Evolutionary conservation across 2,888 invertebrate genomes (phyloP), one percentile per base, ranked within the genome.

Genomic region (Dioctria rufipes): DNA sequence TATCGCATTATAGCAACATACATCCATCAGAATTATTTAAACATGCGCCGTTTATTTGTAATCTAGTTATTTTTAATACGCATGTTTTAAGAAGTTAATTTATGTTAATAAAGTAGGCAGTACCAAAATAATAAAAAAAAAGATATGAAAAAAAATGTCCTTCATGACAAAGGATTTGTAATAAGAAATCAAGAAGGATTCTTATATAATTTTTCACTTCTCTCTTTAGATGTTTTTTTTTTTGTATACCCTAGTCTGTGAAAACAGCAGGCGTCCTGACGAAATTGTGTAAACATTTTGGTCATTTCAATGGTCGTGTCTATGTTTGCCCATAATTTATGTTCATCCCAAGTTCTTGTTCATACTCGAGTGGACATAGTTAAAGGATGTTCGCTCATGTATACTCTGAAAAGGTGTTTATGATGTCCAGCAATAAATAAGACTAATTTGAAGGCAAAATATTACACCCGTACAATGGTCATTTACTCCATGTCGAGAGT

Each of bases 201-300:
- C 37, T 69, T 58, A 5, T 13, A 58, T 13, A 40, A 40, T 51
- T 37, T 75, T 40, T 54, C 73, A 75, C 37, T 39, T 25, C 5
- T 42, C 13, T 13, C 11, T 37, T 25, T 25, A 25, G 25, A 25
- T 63, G 61, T 3, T 63, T 40, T 60, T 60, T 60, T 40, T 40
- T 40, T n/a, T 37, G 13, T 63, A 37, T 40, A 40, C 37, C 42
- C 37, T 37, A 42, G 73, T 25, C 73, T 60, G 42, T 13, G 58
- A 11, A 13, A 58, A 5, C 73, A 75, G 73, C 73, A 60, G 73
- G 73, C 58, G 58, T 75, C 73, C 60, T 75, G 42, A 75, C 73
- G 73, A 75, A 75, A 75, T 82, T 82, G 82, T 82, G 82, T 82
- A 82, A 82, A 82, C 80, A 82, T 82, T 25, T 82, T 82, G 81